Evolutionary conservation across 1,140 invertebrate species (phyloP).

Genomic region (Drosophila parvula): DNA sequence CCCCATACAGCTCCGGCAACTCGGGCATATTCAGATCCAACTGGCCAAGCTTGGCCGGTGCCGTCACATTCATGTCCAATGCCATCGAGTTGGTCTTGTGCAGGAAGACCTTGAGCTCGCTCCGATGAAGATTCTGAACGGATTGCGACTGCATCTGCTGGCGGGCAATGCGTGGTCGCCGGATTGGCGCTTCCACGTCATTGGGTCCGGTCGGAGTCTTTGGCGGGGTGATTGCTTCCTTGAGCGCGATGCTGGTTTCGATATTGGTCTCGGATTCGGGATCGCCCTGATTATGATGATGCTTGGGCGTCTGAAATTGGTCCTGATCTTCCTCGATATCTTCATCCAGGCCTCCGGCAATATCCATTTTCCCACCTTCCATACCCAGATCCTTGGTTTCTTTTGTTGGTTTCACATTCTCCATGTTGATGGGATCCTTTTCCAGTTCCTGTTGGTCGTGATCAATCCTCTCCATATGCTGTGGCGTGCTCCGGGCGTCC

Average conservation of each 20-base stretch:
- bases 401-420: background rate
- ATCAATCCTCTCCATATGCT: constrained; percentile 12
- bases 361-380: background rate
- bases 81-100: constrained; percentile 77
- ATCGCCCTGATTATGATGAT: constrained; percentile 17
- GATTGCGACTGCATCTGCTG: constrained; percentile 74
- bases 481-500: constrained; percentile 67
- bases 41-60: constrained; percentile 34
- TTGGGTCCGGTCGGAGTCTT: background rate
- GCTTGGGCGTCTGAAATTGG: constrained; percentile 37
- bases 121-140: constrained; percentile 76
- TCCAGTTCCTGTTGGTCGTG: constrained; percentile 9
- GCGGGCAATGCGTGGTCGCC: constrained; percentile 50
- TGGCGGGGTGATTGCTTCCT: constrained; percentile 4
- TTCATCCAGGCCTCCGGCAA: background rate
- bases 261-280: background rate
- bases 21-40: constrained; percentile 62
- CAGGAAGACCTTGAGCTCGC: constrained; percentile 74
- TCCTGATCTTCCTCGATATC: constrained; percentile 7
- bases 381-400: background rate
- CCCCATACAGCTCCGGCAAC: constrained; percentile 69
- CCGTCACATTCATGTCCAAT: constrained; percentile 64
- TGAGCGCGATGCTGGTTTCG: background rate
- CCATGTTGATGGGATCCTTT: background rate
- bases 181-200: constrained; percentile 40